A percentile compares a stretch with the other conserved stretches of the same genome.
Evolutionary conservation across 2,113 vertebrate species (phyloP).

Genomic region (Mus spicilegus): DNA sequence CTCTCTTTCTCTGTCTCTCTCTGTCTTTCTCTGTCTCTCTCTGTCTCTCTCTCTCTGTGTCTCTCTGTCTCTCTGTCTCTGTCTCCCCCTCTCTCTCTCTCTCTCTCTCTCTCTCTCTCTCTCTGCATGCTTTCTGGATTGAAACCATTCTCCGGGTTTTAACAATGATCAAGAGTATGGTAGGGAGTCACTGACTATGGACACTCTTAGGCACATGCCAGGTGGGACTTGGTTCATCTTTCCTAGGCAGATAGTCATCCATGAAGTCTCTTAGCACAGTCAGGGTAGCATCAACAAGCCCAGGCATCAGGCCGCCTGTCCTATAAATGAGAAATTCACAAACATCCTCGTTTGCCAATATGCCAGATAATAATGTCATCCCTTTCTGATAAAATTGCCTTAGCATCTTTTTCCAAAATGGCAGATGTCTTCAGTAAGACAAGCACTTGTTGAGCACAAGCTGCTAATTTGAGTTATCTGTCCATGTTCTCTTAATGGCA

Average conservation of each 20-base stretch:
- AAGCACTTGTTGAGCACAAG: neutral
- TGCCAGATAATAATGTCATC: neutral
- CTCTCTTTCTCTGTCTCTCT: neutral
- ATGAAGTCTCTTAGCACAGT: neutral
- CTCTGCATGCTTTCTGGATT: neutral
- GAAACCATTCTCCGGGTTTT: neutral
- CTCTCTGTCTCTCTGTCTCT: neutral
- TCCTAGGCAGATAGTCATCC: neutral
- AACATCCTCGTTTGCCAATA: neutral
- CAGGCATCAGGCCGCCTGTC: accelerated
- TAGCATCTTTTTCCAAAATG: neutral
- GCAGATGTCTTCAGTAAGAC: neutral
- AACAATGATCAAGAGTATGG: neutral
- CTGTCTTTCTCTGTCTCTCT: no score
- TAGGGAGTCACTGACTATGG: neutral
- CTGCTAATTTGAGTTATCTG: neutral
- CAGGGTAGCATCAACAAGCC: neutral
- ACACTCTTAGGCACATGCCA: neutral
- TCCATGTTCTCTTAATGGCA: neutral
- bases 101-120: neutral
- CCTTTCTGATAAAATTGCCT: neutral
- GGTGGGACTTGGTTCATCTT: neutral
- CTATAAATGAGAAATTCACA: neutral
- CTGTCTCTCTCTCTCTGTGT: neutral
- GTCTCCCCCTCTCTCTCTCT: neutral